phyloP scores from a whole-genome alignment of 2,888 invertebrate species.

The Drosophila maculinotata region DNA sequence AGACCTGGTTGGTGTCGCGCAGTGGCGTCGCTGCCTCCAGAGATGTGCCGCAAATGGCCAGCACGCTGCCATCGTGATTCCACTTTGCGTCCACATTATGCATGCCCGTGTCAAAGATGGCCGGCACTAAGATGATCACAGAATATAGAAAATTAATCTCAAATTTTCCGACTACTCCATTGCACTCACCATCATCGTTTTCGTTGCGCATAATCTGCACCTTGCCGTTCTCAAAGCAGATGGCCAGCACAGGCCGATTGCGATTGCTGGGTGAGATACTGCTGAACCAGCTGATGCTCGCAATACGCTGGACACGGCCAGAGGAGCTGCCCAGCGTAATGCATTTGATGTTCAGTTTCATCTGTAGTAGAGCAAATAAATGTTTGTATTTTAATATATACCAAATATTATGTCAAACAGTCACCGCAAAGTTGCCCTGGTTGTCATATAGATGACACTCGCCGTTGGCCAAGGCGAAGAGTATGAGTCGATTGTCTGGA shows the following conservation, averaged over 20 bases:
- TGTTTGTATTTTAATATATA: not conserved
- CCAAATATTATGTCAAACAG: conserved; percentile 68
- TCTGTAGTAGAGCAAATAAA: conserved; percentile 86
- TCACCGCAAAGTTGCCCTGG: conserved; percentile 92
- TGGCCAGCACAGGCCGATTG: conserved; percentile 91
- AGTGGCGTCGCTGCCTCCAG: conserved; percentile 85
- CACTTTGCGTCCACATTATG: conserved; percentile 93
- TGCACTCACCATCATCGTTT: conserved; percentile 91
- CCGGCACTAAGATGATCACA: conserved; percentile 88
- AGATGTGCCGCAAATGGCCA: conserved; percentile 93
- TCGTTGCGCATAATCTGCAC: conserved; percentile 96
- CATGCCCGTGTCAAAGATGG: conserved; percentile 93
- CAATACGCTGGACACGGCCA: conserved; percentile 86
- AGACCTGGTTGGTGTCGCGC: conserved; percentile 92
- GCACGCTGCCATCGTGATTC: conserved; percentile 96
- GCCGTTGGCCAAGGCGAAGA: conserved; percentile 96
- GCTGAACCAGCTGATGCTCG: conserved; percentile 95
- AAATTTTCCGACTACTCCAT: no score
- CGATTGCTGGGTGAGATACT: conserved; percentile 88
- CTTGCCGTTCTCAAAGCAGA: conserved; percentile 95
- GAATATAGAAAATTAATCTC: not conserved
- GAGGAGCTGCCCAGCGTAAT: conserved; percentile 85
- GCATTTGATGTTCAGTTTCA: conserved; percentile 90
- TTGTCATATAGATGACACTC: conserved; percentile 98
- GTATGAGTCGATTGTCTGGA: conserved; percentile 94